These are phyloP conservation scores for Campoplex capitator DNA, from an alignment of 2,888 invertebrate species.

Conservation along the genomic window DNA sequence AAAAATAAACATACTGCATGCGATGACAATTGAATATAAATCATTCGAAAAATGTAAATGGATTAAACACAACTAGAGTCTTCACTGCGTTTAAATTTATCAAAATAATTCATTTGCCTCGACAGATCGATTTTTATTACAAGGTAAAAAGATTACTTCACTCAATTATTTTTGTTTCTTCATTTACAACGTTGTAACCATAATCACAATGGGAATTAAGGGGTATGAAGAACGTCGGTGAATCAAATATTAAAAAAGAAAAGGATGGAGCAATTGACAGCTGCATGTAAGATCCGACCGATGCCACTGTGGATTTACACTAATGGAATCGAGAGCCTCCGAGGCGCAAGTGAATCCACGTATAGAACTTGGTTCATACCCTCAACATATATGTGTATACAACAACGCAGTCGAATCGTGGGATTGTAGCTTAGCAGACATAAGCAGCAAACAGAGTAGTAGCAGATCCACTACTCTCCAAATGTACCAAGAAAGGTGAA, in stretches of 20 bases:
- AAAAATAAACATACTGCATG: background rate
- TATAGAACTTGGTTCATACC: constrained; percentile 29
- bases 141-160: background rate
- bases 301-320: constrained; percentile 53
- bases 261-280: constrained; percentile 6
- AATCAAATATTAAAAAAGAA: background rate
- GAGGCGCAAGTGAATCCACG: constrained; percentile 63
- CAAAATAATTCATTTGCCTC: background rate
- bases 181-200: background rate
- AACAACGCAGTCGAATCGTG: constrained; percentile 7
- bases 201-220: background rate
- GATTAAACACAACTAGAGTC: background rate
- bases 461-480: constrained; percentile 36
- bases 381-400: background rate
- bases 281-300: constrained; percentile 14
- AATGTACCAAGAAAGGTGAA: constrained; percentile 24
- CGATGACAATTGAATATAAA: background rate
- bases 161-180: background rate
- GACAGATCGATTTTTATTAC: background rate
- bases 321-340: constrained; percentile 63
- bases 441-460: constrained; percentile 39
- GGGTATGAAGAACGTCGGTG: background rate
- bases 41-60: background rate
- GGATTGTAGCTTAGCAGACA: constrained; percentile 56
- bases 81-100: background rate